phyloP scores from a whole-genome alignment of 2,113 vertebrate genomes.

The Callopanchax toddi region DNA sequence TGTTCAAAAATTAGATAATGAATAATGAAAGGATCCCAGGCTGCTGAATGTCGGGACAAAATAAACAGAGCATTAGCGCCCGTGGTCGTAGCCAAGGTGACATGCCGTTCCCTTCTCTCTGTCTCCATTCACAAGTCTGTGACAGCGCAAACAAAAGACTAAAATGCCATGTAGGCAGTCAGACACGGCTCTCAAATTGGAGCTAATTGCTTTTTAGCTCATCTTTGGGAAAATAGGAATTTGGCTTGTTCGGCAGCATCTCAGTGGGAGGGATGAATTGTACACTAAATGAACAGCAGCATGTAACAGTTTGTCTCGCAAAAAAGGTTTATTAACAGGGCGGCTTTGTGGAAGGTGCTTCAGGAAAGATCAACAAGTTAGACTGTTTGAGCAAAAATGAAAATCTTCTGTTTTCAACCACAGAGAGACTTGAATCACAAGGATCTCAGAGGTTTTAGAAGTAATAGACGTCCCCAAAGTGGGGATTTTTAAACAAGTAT shows the following conservation, averaged over 20 bases:
- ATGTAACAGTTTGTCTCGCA: slow-evolving; percentile 23
- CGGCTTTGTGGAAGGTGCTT: slow-evolving; percentile 19
- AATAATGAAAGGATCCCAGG: slow-evolving; percentile 32
- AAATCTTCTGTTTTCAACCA: too few relatives aligned
- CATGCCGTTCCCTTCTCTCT: slow-evolving; percentile 56
- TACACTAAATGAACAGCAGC: slow-evolving; percentile 12
- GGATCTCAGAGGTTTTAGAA: too few relatives aligned
- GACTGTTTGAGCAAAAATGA: too few relatives aligned
- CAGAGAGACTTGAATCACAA: too few relatives aligned
- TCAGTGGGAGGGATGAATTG: slow-evolving; percentile 1
- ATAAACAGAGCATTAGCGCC: slow-evolving; percentile 58
- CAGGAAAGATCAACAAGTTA: slow-evolving; percentile 7
- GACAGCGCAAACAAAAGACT: slow-evolving; percentile 50
- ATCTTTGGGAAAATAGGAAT: slow-evolving; percentile 49
- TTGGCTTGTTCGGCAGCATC: slow-evolving; percentile 23
- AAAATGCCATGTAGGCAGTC: slow-evolving; percentile 41
- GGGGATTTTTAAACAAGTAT: too few relatives aligned
- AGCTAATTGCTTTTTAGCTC: slow-evolving; percentile 61
- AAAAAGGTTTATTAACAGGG: slow-evolving; percentile 49
- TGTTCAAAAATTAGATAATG: slow-evolving; percentile 61
- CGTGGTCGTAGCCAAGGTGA: slow-evolving; percentile 42
- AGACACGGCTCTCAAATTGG: slow-evolving; percentile 57
- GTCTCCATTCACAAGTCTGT: slow-evolving; percentile 57
- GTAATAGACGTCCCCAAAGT: too few relatives aligned
- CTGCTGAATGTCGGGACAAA: slow-evolving; percentile 55